A percentile compares a stretch with the other conserved stretches of the same genome.
These are phyloP conservation scores for Lepidocolaptes lacrymiger DNA, from an alignment of 2,797 vertebrate species.

Conservation along the genomic window DNA sequence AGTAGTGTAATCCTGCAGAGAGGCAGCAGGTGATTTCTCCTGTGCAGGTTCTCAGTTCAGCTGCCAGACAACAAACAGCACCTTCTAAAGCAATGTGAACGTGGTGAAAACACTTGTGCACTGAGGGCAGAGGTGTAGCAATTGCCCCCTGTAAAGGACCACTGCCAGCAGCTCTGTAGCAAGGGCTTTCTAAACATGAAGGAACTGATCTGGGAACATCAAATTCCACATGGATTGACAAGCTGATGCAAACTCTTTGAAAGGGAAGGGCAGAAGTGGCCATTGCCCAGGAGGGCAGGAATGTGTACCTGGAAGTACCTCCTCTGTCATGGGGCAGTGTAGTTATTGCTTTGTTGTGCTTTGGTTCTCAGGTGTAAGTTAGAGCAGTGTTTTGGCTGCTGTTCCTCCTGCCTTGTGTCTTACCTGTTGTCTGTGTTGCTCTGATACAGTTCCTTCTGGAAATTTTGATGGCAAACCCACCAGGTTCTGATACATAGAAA, in stretches of 20 bases:
- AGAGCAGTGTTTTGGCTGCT: not conserved
- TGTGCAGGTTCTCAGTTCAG: not conserved
- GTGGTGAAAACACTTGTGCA: not conserved
- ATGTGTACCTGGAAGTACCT: not conserved
- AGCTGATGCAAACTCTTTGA: not conserved
- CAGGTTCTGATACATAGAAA: not conserved
- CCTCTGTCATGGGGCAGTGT: not conserved
- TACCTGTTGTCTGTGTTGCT: not conserved
- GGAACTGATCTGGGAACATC: not conserved
- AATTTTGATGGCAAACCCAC: not conserved
- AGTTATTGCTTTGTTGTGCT: not conserved
- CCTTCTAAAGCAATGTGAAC: not conserved
- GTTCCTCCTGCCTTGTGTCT: not conserved
- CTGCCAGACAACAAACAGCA: not conserved
- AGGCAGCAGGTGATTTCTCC: not conserved
- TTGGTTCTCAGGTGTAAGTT: not conserved
- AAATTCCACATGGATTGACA: not conserved
- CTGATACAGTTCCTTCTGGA: not conserved
- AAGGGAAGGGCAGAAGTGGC: not conserved
- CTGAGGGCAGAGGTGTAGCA: not conserved
- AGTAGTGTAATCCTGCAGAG: not conserved
- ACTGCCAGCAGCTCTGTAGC: not conserved
- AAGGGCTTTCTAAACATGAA: not conserved
- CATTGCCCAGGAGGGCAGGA: fast-evolving
- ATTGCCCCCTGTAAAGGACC: not conserved